A percentile compares a stretch with the other conserved stretches of the same genome.
These are phyloP conservation scores for Aviceda subcristata DNA, from an alignment of 2,113 vertebrate genomes.

Conservation along the genomic window DNA sequence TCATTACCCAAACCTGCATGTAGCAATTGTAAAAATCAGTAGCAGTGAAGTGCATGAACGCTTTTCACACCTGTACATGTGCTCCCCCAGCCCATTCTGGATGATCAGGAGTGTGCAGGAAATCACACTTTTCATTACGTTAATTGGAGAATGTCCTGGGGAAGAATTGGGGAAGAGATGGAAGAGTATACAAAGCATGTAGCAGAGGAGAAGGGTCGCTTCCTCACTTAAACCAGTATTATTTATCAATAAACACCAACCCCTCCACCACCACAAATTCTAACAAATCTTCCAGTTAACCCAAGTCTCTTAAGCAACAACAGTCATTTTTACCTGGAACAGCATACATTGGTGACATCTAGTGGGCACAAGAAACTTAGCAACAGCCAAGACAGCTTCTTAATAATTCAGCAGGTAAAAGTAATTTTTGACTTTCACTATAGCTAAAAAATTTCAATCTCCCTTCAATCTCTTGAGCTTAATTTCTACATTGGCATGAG, in stretches of 20 bases:
- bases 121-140: neutral
- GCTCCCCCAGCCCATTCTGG: neutral
- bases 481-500: neutral
- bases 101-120: neutral
- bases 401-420: fast-evolving
- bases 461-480: neutral
- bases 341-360: neutral
- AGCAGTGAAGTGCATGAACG: fast-evolving
- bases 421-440: fast-evolving
- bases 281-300: fast-evolving
- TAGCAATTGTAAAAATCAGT: neutral
- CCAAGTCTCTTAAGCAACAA: fast-evolving
- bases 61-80: neutral
- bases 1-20: no score
- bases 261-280: neutral
- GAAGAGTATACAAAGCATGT: fast-evolving
- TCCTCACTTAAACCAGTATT: neutral
- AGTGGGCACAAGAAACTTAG: neutral
- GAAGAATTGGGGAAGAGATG: neutral
- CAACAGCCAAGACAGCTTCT: neutral
- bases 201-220: neutral
- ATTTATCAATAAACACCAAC: neutral
- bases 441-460: fast-evolving
- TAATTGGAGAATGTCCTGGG: fast-evolving
- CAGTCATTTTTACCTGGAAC: neutral